Conservation (phyloP, 2,113 vertebrate species). For the Nematolebias whitei region DNA sequence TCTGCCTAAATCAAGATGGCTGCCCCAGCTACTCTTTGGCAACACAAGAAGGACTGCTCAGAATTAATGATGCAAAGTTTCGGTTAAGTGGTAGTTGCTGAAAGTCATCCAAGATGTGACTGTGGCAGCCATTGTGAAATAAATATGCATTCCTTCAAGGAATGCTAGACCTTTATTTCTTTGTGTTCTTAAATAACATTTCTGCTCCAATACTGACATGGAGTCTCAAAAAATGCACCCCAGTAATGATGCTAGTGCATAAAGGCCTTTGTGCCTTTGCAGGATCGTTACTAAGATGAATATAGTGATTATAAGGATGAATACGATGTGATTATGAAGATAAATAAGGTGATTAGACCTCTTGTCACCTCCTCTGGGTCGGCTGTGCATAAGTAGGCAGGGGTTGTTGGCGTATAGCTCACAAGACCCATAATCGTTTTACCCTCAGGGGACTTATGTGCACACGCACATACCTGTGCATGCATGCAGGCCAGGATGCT, state of each 20-base stretch:
- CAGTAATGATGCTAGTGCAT: not conserved
- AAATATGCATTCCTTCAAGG: too few species aligned
- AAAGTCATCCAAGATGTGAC: too few species aligned
- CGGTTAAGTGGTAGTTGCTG: too few species aligned
- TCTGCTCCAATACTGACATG: slow-evolving; percentile 23
- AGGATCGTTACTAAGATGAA: slow-evolving; percentile 74
- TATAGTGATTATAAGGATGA: slow-evolving; percentile 72
- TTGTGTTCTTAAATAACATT: slow-evolving; percentile 13
- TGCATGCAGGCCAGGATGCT: slow-evolving; percentile 2
- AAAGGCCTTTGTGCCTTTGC: slow-evolving; percentile 37
- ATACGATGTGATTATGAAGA: slow-evolving; percentile 76
- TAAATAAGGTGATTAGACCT: slow-evolving; percentile 72
- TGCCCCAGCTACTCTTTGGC: too few species aligned
- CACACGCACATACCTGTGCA: slow-evolving; percentile 25
- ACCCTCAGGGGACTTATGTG: slow-evolving; percentile 29
- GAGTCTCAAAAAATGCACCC: slow-evolving; percentile 2
- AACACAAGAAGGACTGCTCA: too few species aligned
- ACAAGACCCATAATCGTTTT: slow-evolving; percentile 48
- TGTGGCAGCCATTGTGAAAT: too few species aligned
- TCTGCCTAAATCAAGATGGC: too few species aligned
- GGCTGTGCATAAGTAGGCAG: slow-evolving; percentile 44
- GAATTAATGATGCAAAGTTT: too few species aligned
- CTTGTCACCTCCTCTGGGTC: slow-evolving; percentile 53
- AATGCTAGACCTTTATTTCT: not conserved
- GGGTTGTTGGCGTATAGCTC: slow-evolving; percentile 43